Base-by-base conservation (phyloP, 1,140 invertebrate species). In the Telenomus remus region DNA sequence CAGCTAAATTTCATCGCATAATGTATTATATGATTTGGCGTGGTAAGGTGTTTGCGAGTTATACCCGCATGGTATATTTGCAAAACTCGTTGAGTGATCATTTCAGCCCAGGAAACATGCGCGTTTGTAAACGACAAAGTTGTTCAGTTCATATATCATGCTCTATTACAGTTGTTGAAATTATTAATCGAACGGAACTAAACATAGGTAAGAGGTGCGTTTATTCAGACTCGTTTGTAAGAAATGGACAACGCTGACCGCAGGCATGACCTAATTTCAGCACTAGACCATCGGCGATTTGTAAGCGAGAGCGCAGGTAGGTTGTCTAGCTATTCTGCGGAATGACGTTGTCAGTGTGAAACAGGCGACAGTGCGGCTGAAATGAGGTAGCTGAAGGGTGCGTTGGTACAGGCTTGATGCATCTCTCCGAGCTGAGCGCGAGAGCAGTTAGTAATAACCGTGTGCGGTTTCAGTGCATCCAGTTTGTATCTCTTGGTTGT, bases 381-480 rank as follows among this genome's bases (percentile, higher is more conserved):
- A 73, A 70, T 61, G 60, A 61, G 66, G 65, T 76, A 70, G 54
- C 64, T 64, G 65, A 63, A 66, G 64, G 68, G 69, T 53, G 69
- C 39, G 42, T 68, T 61, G 78, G 70, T 73, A 79, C 82, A 81
- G 78, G 82, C 83, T 85, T 84, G 82, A 85, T 79, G 83, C 84
- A 81, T 84, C 78, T 27, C 19, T 79, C 68, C 73, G 81, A 72
- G 77, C 56, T 44, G 68, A 66, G 53, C 54, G 56, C 55, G 66
- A 79, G 81, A 82, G 49, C 42, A 69, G 75, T 71, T 69, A 69
- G 75, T 59, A 77, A 82, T 76, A 83, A 83, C 81, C 81, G 81
- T 79, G 80, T 84, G 82, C 84, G 82, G 82, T 83, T 75, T 71
- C 80, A 83, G 79, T 82, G 82, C 81, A 80, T 82, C 78, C 82